A percentile compares a stretch with the other conserved stretches of the same genome.
phyloP scores from a whole-genome alignment of 2,113 vertebrate genomes.

The Microtus montanus region DNA sequence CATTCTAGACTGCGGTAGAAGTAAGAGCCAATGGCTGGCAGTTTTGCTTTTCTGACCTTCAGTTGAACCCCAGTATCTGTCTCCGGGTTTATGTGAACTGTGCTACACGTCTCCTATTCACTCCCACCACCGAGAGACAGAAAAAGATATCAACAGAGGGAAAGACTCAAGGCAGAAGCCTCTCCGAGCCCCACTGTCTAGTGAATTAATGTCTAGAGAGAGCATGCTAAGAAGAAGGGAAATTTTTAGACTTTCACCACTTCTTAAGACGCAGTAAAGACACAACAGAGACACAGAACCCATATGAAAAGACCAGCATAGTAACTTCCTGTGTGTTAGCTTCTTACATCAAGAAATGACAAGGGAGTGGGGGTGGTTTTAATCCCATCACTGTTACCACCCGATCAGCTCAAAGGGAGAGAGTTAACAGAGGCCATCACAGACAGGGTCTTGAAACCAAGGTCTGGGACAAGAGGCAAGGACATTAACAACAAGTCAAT shows the following conservation, averaged over 20 bases:
- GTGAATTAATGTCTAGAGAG: neutral
- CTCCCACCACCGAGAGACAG: neutral
- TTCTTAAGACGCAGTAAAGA: neutral
- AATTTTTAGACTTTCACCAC: neutral
- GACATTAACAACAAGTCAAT: too few relatives aligned
- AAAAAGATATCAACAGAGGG: neutral
- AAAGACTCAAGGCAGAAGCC: neutral
- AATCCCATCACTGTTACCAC: neutral
- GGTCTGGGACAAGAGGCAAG: neutral
- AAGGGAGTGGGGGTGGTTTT: constrained; percentile 17
- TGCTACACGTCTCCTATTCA: neutral
- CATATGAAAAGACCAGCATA: neutral
- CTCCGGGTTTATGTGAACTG: too few relatives aligned
- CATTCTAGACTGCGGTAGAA: too few relatives aligned
- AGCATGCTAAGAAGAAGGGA: neutral
- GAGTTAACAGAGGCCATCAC: constrained; percentile 61
- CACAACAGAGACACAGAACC: neutral
- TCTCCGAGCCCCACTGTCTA: neutral
- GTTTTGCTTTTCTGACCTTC: too few relatives aligned
- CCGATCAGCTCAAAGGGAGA: constrained; percentile 61
- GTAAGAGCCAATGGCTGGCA: too few relatives aligned
- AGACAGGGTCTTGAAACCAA: constrained; percentile 51
- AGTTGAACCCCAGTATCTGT: too few relatives aligned
- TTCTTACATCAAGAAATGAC: neutral
- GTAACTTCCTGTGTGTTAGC: neutral